Evolutionary conservation across 2,888 invertebrate genomes (phyloP), one percentile per base, ranked within the genome.

Genomic region (Diaprepes abbreviatus): DNA sequence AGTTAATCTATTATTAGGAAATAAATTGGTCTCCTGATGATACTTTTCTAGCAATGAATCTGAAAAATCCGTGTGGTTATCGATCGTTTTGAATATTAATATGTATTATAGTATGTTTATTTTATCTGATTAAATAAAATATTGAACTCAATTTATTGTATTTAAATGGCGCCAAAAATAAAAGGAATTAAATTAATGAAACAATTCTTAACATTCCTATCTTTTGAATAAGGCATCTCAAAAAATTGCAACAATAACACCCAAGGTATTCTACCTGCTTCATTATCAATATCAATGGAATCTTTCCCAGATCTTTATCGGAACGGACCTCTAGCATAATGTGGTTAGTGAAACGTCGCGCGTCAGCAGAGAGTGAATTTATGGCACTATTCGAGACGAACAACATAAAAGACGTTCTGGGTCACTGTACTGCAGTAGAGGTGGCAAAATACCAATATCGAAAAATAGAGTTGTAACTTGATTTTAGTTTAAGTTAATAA

Each of bases 281-380:
- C 60, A 17, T 66, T 66, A 59, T 24, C 43, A 52, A 59, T 33
- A 66, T 43, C 19, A 19, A 54, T 36, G 59, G 66, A 66, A 66
- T 66, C 58, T 66, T 38, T 48, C 66, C 54, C 59, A 66, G 66
- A 66, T 66, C 60, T 50, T 60, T 66, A 66, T 66, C 66, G n/a
- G 60, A 60, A 16, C 43, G 24, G 43, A 17, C 52, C 4, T 7
- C 9, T 38, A 40, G 60, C 36, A 60, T 59, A 60, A 60, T 59
- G 59, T 59, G 66, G 59, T 66, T 66, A 52, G 66, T 52, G 40
- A 59, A 40, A 59, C 55, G 59, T 43, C 43, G n/a, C 21, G 17
- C 21, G 40, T 38, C 66, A 33, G 59, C 52, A 43, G 52, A 54
- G 59, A 59, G 60, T 60, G 52, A 66, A 66, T 66, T 66, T 66